Percentiles rank a stretch among this genome's conserved stretches.
These are phyloP conservation scores for Elephas maximus DNA, from an alignment of 2,113 vertebrate species.

Conservation along the genomic window DNA sequence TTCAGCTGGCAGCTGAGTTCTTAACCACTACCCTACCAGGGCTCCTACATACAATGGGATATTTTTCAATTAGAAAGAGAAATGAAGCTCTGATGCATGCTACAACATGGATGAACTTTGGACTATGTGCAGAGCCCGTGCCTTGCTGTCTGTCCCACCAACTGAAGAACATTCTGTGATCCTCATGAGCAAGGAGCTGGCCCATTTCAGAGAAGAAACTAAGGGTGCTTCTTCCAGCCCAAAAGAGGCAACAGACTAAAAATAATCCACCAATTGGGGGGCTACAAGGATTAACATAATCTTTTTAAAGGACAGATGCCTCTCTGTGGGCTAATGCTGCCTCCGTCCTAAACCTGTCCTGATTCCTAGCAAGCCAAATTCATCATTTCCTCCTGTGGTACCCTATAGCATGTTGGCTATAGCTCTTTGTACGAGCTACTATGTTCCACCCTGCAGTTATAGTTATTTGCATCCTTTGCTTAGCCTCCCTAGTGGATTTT, in stretches of 20 bases:
- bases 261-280: not conserved
- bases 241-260: not conserved
- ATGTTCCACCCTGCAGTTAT: not conserved
- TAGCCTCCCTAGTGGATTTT: not conserved
- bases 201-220: not conserved
- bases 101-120: not conserved
- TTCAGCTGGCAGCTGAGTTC: not conserved
- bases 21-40: not conserved
- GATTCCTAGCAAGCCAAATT: not conserved
- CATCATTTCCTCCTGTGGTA: not conserved
- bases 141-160: not conserved
- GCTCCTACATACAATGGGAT: not conserved
- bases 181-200: not conserved
- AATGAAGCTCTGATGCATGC: not conserved
- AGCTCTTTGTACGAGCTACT: not conserved
- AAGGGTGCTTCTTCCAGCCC: not conserved
- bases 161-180: too few species aligned
- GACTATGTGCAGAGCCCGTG: not conserved
- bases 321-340: not conserved
- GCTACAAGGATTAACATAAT: not conserved
- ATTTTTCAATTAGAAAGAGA: not conserved
- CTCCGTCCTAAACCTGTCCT: not conserved
- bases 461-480: constrained; percentile 29
- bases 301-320: not conserved
- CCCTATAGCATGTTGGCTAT: not conserved